Evolutionary conservation across 2,797 vertebrate species (phyloP), one percentile per base, ranked within the genome.

Genomic region (Sebastes minor): DNA sequence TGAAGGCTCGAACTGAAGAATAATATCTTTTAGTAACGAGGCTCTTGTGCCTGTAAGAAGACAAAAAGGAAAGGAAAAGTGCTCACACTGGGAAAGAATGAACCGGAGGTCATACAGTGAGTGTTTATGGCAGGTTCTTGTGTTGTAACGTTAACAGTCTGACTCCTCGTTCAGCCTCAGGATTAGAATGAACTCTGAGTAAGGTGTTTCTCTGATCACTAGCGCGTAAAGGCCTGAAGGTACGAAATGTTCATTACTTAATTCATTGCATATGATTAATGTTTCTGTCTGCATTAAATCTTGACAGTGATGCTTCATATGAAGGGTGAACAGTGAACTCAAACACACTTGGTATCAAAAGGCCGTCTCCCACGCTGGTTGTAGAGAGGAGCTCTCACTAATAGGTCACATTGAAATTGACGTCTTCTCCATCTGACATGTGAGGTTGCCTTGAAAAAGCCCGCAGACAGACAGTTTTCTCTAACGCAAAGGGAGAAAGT

Each of bases 291-390:
- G 82, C 42, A 69, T 78, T 82, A 70, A 73, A 73, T 8, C 28
- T 4, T 52, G 55, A 78, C 67, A 68, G 64, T 18, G 32, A 65
- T 57, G 60, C 22, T 84, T 85, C 46, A 56, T 38, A 38, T 18
- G 32, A 1, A 28, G 30, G 63, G 57, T 76, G 72, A 76, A 80
- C 18, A 53, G 49, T 66, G 30, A 82, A 77, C 62, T 83, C 33
- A 74, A 75, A 71, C 52, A 65, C 57, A 61, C 46, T 42, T 3
- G 10, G 49, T 81, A 86, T 88, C 76, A 88, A 82, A 82, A 90
- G 76, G 32, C 62, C 72, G 63, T 72, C 80, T 70, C 59, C 69
- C 72, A 60, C 6, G 1, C 53, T 70, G 73, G 32, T 71, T 74
- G 79, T 68, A 67, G 52, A 59, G 49, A 65, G 56, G 70, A 70